These are phyloP conservation scores for Peromyscus leucopus DNA, from an alignment of 2,113 vertebrate genomes.

Conservation along the genomic window DNA sequence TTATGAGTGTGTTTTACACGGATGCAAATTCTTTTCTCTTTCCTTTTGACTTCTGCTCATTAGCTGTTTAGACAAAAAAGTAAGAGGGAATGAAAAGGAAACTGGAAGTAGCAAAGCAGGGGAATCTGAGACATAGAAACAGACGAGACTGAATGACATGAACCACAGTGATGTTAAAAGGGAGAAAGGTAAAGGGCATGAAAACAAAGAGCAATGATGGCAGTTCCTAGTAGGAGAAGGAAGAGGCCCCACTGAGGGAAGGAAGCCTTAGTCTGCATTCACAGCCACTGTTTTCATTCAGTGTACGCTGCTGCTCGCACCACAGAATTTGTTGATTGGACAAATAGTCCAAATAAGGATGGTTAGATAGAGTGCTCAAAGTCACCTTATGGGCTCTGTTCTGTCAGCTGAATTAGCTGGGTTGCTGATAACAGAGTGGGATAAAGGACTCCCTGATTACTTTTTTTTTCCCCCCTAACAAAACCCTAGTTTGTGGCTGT, in stretches of 20 bases:
- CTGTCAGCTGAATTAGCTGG: constrained; percentile 5
- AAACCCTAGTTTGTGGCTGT: constrained; percentile 50
- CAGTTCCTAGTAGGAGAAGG: not conserved
- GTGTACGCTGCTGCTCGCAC: not conserved
- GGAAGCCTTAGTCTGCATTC: not conserved
- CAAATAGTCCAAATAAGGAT: constrained; percentile 44
- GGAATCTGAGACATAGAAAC: not conserved
- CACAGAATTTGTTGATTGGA: constrained; percentile 15
- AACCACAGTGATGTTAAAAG: not conserved
- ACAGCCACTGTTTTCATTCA: not conserved
- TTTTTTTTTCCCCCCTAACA: not conserved
- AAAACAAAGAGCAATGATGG: not conserved
- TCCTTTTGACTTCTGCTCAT: not conserved
- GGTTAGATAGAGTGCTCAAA: not conserved
- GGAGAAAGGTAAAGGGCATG: not conserved
- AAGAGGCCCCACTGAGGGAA: not conserved
- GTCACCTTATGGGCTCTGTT: not conserved
- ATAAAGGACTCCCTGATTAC: constrained; percentile 1
- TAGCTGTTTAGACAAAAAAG: constrained; percentile 19
- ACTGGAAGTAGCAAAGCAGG: not conserved
- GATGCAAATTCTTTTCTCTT: not conserved
- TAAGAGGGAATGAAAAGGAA: constrained; percentile 22
- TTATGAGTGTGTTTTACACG: not conserved
- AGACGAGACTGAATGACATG: not conserved
- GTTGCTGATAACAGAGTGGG: constrained; percentile 1